Base-by-base conservation (phyloP, 2,113 vertebrate species). In the Isichthys henryi region DNA sequence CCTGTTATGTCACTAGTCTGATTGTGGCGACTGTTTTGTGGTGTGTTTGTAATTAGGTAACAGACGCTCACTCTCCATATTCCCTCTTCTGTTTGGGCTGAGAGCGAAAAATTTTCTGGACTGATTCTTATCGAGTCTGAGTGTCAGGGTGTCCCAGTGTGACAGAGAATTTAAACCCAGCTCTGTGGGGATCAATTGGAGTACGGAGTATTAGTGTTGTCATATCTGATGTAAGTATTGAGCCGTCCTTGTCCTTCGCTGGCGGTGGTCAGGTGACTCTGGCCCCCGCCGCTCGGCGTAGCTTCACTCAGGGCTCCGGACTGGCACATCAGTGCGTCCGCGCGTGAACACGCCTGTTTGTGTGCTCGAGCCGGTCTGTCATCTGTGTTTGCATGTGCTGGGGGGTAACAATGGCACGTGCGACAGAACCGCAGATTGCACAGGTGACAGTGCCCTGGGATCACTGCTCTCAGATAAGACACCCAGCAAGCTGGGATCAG, bases 21-120 rank as follows among this genome's bases (percentile, higher is more conserved):
- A 48, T 53, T 87, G 50, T 31, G 13, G 50, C n/a, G 23, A 48
- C 13, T 50, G 11, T 52, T 86, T 86, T 87, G 27, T 31, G 27
- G 49, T 87, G 45, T 53, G 85, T 87, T 56, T 53, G 50, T 87
- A 87, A 87, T 56, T 87, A 53, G 21, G 49, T 87, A 48, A 53
- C 45, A 53, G 48, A 35, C 85, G 23, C 46, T 86, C 49, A 1
- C 49, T 50, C 49, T 31, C 27, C 46, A 53, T 52, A 87, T 87
- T 87, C 85, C 50, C 9, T 50, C 50, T 53, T 49, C 49, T 86
- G 85, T 50, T 86, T 86, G 85, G 23, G 27, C 85, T 52, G 46
- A 86, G 53, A 43, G 27, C 21, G 56, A 80, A 80, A 80, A 85
- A 45, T 23, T 23, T 43, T 48, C 45, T 48, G 83, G 23, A 86